Evolutionary conservation across 2,113 vertebrate species (phyloP).

Genomic region (Oenanthe oenanthe): DNA sequence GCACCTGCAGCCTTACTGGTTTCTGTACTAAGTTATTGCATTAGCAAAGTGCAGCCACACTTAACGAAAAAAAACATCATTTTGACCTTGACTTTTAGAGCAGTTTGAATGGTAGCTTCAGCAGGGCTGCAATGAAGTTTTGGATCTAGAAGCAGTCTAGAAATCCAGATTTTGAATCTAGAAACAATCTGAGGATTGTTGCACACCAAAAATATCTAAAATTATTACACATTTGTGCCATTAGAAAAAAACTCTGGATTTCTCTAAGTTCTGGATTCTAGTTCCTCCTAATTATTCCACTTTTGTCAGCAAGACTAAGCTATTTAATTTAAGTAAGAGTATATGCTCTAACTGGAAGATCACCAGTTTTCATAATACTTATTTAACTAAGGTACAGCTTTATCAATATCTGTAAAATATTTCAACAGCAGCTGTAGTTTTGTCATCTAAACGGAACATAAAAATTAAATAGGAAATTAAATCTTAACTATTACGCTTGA

Average conservation of each 20-base stretch:
- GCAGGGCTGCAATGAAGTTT: rapidly evolving
- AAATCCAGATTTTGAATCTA: neutral
- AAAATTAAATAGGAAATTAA: neutral
- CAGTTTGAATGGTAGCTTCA: neutral
- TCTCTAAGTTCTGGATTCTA: neutral
- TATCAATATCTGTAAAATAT: neutral
- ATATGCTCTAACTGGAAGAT: neutral
- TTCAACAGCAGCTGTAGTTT: neutral
- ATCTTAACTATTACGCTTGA: neutral
- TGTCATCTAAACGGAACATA: neutral
- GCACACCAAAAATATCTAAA: neutral
- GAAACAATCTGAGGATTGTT: neutral
- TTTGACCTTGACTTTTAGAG: neutral
- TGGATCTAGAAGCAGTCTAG: neutral
- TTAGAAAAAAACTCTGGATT: neutral
- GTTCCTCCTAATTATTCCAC: neutral
- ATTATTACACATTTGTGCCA: neutral
- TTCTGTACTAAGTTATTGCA: neutral
- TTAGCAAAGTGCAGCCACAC: neutral
- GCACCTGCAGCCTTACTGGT: neutral
- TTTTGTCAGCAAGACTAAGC: neutral
- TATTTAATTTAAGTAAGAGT: neutral
- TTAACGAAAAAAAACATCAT: neutral
- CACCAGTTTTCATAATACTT: neutral
- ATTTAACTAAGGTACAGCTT: neutral